phyloP scores from a whole-genome alignment of 2,113 vertebrate genomes.

The Arizona elegans region DNA sequence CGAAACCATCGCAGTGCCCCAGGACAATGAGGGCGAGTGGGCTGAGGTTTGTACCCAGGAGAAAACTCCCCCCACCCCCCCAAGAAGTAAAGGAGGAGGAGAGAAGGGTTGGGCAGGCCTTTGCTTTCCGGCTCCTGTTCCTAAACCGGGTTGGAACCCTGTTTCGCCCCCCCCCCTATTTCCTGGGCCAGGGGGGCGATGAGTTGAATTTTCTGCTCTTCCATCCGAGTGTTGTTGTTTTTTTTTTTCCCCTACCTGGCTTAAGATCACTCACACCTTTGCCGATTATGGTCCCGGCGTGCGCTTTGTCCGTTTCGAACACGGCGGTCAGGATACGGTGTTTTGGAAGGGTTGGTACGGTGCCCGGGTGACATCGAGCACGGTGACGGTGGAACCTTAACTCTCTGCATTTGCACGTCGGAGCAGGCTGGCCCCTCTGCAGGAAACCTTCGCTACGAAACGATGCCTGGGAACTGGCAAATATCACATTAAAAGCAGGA shows the following conservation, averaged over 20 bases:
- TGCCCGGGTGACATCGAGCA: conserved; percentile 86
- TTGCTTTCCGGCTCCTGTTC: background rate
- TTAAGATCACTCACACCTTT: conserved; percentile 83
- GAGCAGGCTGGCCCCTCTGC: conserved; percentile 3
- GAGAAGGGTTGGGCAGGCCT: too few species aligned
- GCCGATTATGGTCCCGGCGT: conserved; percentile 81
- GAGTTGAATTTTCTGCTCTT: background rate
- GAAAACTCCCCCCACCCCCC: too few species aligned
- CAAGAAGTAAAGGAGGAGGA: background rate
- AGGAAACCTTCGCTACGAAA: background rate
- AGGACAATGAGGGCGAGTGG: conserved; percentile 57
- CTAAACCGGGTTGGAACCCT: background rate
- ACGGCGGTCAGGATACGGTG: conserved; percentile 84
- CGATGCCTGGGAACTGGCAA: background rate
- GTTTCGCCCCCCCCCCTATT: too few species aligned
- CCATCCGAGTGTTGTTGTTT: background rate
- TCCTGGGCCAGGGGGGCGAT: background rate
- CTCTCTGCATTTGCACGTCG: too few species aligned
- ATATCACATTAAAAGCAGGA: too few species aligned
- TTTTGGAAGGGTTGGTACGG: conserved; percentile 96
- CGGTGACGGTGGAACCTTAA: conserved; percentile 68
- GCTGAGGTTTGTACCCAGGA: conserved; percentile 57
- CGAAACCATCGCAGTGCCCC: conserved; percentile 67
- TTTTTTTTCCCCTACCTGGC: background rate
- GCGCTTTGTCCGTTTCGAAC: conserved; percentile 85